Percentiles rank a stretch among this genome's conserved stretches.
Conservation (phyloP, 1,140 invertebrate genomes). For the Philopotamus ludificatus region DNA sequence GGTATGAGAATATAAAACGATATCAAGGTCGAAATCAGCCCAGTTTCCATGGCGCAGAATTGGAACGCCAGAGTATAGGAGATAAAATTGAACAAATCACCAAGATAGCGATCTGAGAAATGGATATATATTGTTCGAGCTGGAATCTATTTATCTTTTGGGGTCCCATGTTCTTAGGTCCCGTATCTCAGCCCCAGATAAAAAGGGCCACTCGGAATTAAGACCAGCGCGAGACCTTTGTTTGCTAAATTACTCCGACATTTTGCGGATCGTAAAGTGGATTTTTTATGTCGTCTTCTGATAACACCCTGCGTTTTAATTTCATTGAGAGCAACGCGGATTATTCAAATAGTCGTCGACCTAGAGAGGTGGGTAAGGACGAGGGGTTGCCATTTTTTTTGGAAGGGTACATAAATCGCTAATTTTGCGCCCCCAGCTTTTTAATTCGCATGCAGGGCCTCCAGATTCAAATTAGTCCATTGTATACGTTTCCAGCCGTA, state of each 20-base stretch:
- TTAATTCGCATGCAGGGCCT: too few relatives aligned
- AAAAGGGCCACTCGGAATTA: background rate
- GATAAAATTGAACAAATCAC: conserved; percentile 7
- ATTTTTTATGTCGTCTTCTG: conserved; percentile 5
- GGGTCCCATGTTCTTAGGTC: background rate
- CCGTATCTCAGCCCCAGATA: background rate
- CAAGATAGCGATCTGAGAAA: background rate
- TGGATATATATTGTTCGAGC: conserved; percentile 3
- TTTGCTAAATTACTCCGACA: conserved; percentile 12
- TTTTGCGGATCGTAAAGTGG: conserved; percentile 11
- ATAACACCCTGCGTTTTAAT: conserved; percentile 9
- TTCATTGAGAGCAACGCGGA: conserved; percentile 4
- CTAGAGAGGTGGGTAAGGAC: too few relatives aligned
- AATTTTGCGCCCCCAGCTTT: background rate
- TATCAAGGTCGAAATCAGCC: background rate
- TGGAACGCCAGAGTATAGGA: background rate
- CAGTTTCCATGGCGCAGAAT: background rate
- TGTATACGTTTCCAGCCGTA: too few relatives aligned
- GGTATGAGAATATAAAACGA: too few relatives aligned
- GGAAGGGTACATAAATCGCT: background rate
- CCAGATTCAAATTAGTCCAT: too few relatives aligned
- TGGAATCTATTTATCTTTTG: background rate
- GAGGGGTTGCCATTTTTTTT: background rate
- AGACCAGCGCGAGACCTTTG: conserved; percentile 9
- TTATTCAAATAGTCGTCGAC: conserved; percentile 3